Evolutionary conservation across 2,888 invertebrate genomes (phyloP).

Genomic region (Orchesellides sinensis): DNA sequence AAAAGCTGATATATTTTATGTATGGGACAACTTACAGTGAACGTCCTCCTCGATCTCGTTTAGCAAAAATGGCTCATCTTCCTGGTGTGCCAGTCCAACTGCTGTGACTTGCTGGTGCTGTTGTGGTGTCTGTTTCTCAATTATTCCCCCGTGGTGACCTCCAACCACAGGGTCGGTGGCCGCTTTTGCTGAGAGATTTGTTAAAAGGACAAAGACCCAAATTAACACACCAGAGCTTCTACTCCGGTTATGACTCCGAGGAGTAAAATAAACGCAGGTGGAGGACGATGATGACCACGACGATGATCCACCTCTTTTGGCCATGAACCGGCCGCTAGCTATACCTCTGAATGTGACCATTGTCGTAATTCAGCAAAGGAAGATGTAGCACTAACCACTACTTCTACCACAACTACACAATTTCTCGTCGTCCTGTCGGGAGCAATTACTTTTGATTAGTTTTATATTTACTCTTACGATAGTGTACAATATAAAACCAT

Average conservation of each 20-base stretch:
- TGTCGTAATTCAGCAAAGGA: too few relatives aligned
- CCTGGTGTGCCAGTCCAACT: slow-evolving; percentile 28
- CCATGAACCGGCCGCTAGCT: not conserved
- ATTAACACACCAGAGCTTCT: slow-evolving; percentile 34
- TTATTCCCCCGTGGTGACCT: slow-evolving; percentile 59
- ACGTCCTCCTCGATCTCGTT: slow-evolving; percentile 74
- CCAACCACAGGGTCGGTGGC: slow-evolving; percentile 48
- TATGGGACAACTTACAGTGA: slow-evolving; percentile 73
- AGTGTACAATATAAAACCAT: too few relatives aligned
- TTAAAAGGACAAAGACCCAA: slow-evolving; percentile 54
- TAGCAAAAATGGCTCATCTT: slow-evolving; percentile 70
- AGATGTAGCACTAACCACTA: too few relatives aligned
- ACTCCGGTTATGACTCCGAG: slow-evolving; percentile 10
- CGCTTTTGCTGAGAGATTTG: slow-evolving; percentile 48
- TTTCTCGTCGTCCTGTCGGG: slow-evolving; percentile 16
- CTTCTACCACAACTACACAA: too few relatives aligned
- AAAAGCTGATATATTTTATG: too few relatives aligned
- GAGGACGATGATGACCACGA: not conserved
- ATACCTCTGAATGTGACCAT: slow-evolving; percentile 22
- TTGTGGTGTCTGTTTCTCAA: slow-evolving; percentile 37
- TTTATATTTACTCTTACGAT: too few relatives aligned
- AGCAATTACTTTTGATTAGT: slow-evolving; percentile 42
- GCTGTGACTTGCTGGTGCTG: slow-evolving; percentile 26
- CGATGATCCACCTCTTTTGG: slow-evolving; percentile 26
- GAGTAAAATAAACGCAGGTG: slow-evolving; percentile 35